phyloP scores from a whole-genome alignment of 2,888 invertebrate species.

The Onthophagus sagittarius region DNA sequence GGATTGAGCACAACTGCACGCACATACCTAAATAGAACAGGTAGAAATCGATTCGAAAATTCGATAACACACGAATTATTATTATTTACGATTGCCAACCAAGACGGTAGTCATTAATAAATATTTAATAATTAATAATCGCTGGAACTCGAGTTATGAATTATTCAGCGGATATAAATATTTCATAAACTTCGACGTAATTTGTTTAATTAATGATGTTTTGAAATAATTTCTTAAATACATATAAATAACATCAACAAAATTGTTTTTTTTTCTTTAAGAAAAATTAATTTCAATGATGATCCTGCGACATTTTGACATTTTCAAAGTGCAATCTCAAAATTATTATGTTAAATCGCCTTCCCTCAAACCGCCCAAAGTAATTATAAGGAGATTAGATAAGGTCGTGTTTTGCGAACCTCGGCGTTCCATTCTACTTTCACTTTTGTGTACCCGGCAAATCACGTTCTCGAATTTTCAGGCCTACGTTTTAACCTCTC shows the following conservation, averaged over 20 bases:
- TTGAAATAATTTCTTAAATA: background rate
- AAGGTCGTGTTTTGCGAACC: background rate
- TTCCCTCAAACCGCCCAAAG: background rate
- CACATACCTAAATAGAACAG: background rate
- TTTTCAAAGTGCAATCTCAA: background rate
- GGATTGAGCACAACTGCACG: background rate
- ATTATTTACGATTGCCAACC: background rate
- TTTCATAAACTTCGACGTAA: background rate
- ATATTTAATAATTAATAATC: background rate
- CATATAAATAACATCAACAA: too few species aligned
- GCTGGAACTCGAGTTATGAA: background rate
- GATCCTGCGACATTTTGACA: background rate
- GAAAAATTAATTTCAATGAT: too few species aligned
- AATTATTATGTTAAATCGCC: background rate
- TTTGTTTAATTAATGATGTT: background rate
- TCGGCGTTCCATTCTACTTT: background rate
- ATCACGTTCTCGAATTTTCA: background rate
- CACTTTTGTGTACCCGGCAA: background rate
- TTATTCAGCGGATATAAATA: background rate
- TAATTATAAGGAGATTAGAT: background rate
- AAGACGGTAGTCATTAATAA: background rate
- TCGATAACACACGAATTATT: background rate
- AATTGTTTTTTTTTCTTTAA: too few species aligned
- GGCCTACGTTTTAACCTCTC: background rate
- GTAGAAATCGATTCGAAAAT: background rate